These are phyloP conservation scores for Callopanchax toddi DNA, from an alignment of 2,113 vertebrate genomes.

Conservation along the genomic window DNA sequence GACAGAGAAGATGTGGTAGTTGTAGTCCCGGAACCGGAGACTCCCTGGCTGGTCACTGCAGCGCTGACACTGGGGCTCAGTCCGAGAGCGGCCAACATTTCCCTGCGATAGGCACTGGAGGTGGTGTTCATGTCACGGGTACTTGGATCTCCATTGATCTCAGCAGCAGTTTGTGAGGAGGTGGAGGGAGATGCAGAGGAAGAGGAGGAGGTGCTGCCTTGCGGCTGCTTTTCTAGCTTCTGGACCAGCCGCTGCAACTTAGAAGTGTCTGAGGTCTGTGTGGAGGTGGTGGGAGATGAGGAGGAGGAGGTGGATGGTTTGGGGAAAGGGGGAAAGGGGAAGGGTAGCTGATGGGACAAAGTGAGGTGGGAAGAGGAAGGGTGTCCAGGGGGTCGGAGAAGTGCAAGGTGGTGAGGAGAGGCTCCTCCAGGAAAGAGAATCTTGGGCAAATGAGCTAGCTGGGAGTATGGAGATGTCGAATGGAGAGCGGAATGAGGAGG, in stretches of 20 bases:
- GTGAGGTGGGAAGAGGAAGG: constrained; percentile 74
- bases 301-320: constrained; percentile 81
- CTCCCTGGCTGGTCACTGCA: constrained; percentile 47
- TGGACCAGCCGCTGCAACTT: constrained; percentile 91
- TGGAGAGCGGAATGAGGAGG: constrained; percentile 78
- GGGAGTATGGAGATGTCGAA: constrained; percentile 77
- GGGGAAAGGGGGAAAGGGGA: constrained; percentile 86
- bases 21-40: constrained; percentile 32
- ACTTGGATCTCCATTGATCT: constrained; percentile 58
- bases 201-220: constrained; percentile 42
- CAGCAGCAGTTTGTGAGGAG: constrained; percentile 54
- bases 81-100: constrained; percentile 81
- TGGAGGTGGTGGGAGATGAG: constrained; percentile 73
- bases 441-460: constrained; percentile 82
- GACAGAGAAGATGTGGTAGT: constrained; percentile 20
- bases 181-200: constrained; percentile 45
- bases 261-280: constrained; percentile 89
- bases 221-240: constrained; percentile 87
- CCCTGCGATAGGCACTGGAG: constrained; percentile 76
- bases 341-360: constrained; percentile 77
- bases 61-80: constrained; percentile 69
- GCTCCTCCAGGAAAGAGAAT: constrained; percentile 80
- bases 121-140: constrained; percentile 73
- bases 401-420: constrained; percentile 82
- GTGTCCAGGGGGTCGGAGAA: constrained; percentile 82